Evolutionary conservation across 2,113 vertebrate species (phyloP), one percentile per base, ranked within the genome.

Genomic region (Nymphicus hollandicus): DNA sequence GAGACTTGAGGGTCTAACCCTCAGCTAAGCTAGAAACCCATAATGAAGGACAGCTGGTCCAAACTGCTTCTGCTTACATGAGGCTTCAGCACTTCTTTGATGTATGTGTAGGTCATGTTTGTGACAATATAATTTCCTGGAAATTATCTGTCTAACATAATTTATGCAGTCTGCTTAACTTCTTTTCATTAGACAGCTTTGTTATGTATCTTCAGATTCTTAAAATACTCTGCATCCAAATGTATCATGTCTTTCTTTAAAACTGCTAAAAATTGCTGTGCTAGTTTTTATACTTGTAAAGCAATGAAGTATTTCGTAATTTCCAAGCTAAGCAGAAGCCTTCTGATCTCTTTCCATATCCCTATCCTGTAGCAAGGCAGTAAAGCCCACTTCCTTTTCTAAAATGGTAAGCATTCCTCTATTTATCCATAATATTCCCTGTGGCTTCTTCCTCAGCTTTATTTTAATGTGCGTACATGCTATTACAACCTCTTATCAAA

Each of bases 41-140:
- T 91, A 95, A 96, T 93, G 89, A 91, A 86, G 77, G 52, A 68
- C 95, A 95, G 77, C 93, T 97, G 83, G 83, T 47, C 43, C 65
- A 92, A 84, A 81, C 83, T 39, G 68, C 60, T 78, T 70, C 66
- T 95, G 68, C 83, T 81, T 63, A 33, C 13, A 7, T 41, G 80
- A 84, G 37, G 29, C 69, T 93, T 92, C 91, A 89, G 55, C 86
- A 86, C 82, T 80, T 84, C 68, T 92, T 81, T 81, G 47, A 78
- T 89, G 28, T 88, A 63, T 47, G 60, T 29, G 33, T 86, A 35
- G n/a, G 69, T 47, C 91, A 70, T 23, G 23, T 37, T 91, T 78
- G 76, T 66, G 74, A 70, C 66, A 95, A 74, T 43, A 33, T 37
- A 15, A 19, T 44, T 84, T 73, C 74, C 60, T 66, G 74, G 69